Evolutionary conservation across 2,888 invertebrate genomes (phyloP), one percentile per base, ranked within the genome.

Genomic region (Palloptera scutellata): DNA sequence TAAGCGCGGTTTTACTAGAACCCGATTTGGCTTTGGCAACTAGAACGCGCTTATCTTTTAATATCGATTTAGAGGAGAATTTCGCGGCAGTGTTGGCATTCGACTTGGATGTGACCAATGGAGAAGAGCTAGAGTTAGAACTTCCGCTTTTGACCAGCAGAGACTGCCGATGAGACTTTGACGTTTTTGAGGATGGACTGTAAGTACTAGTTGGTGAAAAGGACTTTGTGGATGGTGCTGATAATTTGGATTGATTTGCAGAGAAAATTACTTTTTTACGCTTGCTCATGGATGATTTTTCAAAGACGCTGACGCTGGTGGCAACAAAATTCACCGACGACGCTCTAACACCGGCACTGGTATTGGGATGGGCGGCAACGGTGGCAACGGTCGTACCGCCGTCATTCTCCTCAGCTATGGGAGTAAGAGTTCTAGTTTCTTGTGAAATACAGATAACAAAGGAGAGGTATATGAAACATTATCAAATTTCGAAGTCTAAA

Each of bases 391-490:
- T n/a, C n/a, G n/a, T n/a, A n/a, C n/a, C 30, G 6, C 30, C 30
- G 3, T 2, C 30, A 30, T 30, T 30, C 30, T 61, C 66, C 19
- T 45, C 55, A 19, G 45, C 66, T 41, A 61, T 61, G 43, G 30
- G 30, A 6, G 59, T 58, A 9, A 64, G 15, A n/a, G 63, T 63
- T 45, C 66, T 70, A 71, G 54, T 69, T 69, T 69, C 71, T 71
- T 69, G 71, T 66, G 48, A 67, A 71, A 66, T 63, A 71, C 67
- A 71, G 54, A 64, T 61, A 70, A 59, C 70, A 70, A 65, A 69
- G 65, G 65, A 67, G 65, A 67, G 71, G 71, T 66, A 69, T 61
- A 60, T 69, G 62, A 71, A 71, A 71, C 61, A 71, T 43, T 13
- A 71, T 12, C 43, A 58, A 71, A 67, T 60, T 69, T 48, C 51